phyloP scores from a whole-genome alignment of 2,797 vertebrate genomes.

The Crypturellus tataupa region DNA sequence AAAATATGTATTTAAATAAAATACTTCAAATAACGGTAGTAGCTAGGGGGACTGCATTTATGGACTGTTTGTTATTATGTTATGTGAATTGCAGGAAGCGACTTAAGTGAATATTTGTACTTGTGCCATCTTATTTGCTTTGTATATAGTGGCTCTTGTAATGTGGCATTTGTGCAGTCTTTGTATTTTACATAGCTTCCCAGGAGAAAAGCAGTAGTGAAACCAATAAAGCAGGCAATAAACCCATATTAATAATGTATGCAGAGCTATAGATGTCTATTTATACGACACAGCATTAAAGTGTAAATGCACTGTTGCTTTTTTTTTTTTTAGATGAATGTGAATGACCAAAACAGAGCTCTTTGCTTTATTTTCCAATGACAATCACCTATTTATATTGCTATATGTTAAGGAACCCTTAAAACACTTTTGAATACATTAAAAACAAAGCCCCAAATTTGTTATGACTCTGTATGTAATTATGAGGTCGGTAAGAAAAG shows the following conservation, averaged over 20 bases:
- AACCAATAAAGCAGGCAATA: slow-evolving; percentile 83
- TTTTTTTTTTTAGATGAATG: slow-evolving; percentile 47
- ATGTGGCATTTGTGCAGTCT: slow-evolving; percentile 61
- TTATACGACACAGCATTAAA: slow-evolving; percentile 75
- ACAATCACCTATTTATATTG: neutral
- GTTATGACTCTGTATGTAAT: neutral
- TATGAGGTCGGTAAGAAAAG: neutral
- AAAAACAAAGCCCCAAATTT: neutral
- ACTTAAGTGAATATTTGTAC: slow-evolving; percentile 64
- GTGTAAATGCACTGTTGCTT: slow-evolving; percentile 50
- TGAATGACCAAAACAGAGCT: slow-evolving; percentile 59
- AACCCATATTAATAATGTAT: slow-evolving; percentile 84
- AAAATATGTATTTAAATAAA: neutral
- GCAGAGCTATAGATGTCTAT: slow-evolving; percentile 76
- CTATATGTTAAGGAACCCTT: slow-evolving; percentile 5
- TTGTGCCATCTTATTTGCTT: slow-evolving; percentile 76
- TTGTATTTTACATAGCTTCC: slow-evolving; percentile 76
- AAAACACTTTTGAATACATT: neutral
- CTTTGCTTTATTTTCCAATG: slow-evolving; percentile 30
- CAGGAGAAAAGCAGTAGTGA: slow-evolving; percentile 74
- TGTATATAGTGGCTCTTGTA: slow-evolving; percentile 57
- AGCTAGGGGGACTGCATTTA: slow-evolving; percentile 34
- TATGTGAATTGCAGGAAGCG: slow-evolving; percentile 58
- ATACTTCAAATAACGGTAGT: slow-evolving; percentile 17
- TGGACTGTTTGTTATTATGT: slow-evolving; percentile 71